Conservation (phyloP, 1,140 invertebrate genomes). For the Drosophila equinoxialis region DNA sequence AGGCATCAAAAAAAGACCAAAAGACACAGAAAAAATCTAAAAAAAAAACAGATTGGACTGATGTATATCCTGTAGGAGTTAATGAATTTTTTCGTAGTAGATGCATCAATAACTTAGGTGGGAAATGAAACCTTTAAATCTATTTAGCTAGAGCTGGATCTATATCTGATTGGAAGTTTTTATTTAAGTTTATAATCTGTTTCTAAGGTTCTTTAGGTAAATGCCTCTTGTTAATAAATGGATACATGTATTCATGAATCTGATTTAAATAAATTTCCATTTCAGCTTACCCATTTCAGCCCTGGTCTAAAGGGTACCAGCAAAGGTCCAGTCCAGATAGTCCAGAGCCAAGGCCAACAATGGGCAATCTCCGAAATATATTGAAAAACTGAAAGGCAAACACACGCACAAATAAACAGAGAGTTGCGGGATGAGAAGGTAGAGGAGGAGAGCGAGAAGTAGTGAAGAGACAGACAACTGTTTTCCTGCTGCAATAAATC, state of each 20-base stretch:
- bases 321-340: conserved; percentile 12
- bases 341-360: conserved; percentile 57
- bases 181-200: too few species aligned
- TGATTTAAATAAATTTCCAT: not conserved
- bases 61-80: not conserved
- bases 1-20: conserved; percentile 11
- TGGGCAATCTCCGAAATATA: conserved; percentile 65
- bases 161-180: too few species aligned
- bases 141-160: too few species aligned
- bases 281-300: not conserved
- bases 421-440: conserved; percentile 6
- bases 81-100: too few species aligned
- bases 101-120: too few species aligned
- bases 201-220: not conserved
- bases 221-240: too few species aligned
- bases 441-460: not conserved
- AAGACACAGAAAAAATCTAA: not conserved
- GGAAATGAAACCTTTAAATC: too few species aligned
- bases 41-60: not conserved
- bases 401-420: conserved; percentile 16
- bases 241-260: too few species aligned
- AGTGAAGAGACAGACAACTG: conserved; percentile 16
- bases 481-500: conserved; percentile 72
- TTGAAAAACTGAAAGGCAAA: conserved; percentile 42
- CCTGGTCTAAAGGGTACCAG: not conserved